Evolutionary conservation across 2,113 vertebrate species (phyloP).

Genomic region (Rhinoderma darwinii): DNA sequence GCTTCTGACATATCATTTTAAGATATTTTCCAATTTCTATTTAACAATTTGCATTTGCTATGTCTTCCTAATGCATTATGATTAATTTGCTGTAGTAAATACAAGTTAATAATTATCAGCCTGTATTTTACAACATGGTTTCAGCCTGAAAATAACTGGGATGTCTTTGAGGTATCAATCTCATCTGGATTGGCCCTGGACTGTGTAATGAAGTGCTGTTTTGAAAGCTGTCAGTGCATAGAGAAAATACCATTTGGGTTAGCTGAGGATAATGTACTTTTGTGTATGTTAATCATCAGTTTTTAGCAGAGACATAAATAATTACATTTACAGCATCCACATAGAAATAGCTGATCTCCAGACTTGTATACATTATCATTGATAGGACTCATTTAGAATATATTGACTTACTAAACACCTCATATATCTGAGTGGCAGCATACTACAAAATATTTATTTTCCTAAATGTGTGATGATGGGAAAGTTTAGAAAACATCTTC

Average conservation of each 20-base stretch:
- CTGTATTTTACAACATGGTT: not conserved
- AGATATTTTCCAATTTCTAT: too few species aligned
- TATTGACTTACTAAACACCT: not conserved
- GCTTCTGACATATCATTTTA: too few species aligned
- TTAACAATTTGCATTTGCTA: too few species aligned
- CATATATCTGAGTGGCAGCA: constrained; percentile 38
- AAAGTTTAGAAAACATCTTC: constrained; percentile 32
- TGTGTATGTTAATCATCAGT: constrained; percentile 54
- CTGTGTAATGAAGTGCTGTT: constrained; percentile 49
- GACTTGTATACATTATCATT: constrained; percentile 40
- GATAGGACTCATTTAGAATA: constrained; percentile 3
- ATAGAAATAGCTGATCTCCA: constrained; percentile 22
- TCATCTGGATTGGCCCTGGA: constrained; percentile 49
- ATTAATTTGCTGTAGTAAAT: not conserved
- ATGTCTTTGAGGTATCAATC: constrained; percentile 20
- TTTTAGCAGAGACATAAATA: constrained; percentile 50
- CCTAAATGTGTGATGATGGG: constrained; percentile 40
- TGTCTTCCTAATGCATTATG: not conserved
- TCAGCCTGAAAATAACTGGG: not conserved
- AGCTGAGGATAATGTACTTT: constrained; percentile 52
- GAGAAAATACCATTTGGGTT: constrained; percentile 53
- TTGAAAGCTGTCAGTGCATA: constrained; percentile 46
- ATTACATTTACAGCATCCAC: constrained; percentile 37
- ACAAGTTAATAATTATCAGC: not conserved
- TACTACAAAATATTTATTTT: constrained; percentile 44